Evolutionary conservation across 2,888 invertebrate genomes (phyloP).

Genomic region (Temnothorax unifasciatus): DNA sequence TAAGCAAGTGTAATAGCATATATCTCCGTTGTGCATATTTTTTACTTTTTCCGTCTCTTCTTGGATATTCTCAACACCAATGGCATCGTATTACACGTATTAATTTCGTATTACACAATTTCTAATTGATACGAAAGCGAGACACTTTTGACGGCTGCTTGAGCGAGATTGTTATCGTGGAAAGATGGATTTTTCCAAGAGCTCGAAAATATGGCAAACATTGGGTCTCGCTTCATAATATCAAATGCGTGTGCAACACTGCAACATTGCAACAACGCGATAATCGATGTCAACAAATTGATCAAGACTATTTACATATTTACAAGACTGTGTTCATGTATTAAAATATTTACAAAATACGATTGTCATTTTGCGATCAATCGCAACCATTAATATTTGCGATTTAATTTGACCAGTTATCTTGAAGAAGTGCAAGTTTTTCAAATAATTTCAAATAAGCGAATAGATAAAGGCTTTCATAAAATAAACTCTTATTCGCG

Average conservation of each 20-base stretch:
- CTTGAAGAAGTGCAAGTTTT: background rate
- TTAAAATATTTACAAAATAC: background rate
- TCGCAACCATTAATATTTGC: background rate
- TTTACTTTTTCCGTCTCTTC: background rate
- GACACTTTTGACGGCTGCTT: background rate
- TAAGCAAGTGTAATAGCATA: constrained; percentile 11
- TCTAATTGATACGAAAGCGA: background rate
- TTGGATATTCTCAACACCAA: background rate
- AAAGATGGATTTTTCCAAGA: background rate
- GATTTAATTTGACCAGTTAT: background rate
- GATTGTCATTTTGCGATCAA: constrained; percentile 29
- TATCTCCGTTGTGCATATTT: background rate
- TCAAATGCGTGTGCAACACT: too few relatives aligned
- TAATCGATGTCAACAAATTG: too few relatives aligned
- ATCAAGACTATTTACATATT: too few relatives aligned
- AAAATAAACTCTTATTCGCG: constrained; percentile 10
- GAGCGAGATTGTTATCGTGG: too few relatives aligned
- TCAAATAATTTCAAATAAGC: background rate
- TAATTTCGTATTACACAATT: background rate
- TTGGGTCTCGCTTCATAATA: too few relatives aligned
- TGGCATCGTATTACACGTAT: background rate
- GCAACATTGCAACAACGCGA: too few relatives aligned
- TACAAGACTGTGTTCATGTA: too few relatives aligned
- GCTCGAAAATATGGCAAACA: too few relatives aligned
- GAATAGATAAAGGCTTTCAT: background rate